Conservation (phyloP, 2,113 vertebrate genomes). For the Progne subis region DNA sequence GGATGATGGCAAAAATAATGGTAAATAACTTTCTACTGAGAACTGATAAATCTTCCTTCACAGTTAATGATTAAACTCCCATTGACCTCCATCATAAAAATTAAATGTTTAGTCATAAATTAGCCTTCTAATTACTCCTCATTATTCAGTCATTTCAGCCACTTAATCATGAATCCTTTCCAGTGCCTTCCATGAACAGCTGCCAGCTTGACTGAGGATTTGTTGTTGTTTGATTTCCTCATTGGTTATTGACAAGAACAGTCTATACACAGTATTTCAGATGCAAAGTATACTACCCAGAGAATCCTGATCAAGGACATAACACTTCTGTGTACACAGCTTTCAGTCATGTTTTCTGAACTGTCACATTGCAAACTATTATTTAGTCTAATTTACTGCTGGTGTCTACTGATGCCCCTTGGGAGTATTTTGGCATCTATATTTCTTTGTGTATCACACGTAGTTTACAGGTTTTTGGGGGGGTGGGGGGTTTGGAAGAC, state of each 20-base stretch:
- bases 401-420: not conserved
- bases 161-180: not conserved
- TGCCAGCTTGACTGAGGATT: not conserved
- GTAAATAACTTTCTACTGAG: not conserved
- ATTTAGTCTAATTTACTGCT: not conserved
- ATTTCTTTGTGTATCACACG: not conserved
- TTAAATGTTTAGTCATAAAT: conserved; percentile 34
- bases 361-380: not conserved
- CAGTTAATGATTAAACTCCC: not conserved
- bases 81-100: conserved; percentile 24
- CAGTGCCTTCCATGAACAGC: not conserved
- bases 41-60: not conserved
- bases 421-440: not conserved
- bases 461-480: not conserved
- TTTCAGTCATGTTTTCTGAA: not conserved
- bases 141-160: conserved; percentile 15
- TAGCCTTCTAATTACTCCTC: conserved; percentile 14
- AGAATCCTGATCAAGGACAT: not conserved
- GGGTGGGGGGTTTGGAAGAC: not conserved
- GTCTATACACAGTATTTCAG: not conserved
- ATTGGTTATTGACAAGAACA: not conserved
- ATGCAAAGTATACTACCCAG: not conserved
- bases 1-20: not conserved
- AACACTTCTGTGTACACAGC: not conserved
- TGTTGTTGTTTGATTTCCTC: not conserved